Evolutionary conservation across 2,113 vertebrate genomes (phyloP), one percentile per base, ranked within the genome.

Genomic region (Speoplatyrhinus poulsoni): DNA sequence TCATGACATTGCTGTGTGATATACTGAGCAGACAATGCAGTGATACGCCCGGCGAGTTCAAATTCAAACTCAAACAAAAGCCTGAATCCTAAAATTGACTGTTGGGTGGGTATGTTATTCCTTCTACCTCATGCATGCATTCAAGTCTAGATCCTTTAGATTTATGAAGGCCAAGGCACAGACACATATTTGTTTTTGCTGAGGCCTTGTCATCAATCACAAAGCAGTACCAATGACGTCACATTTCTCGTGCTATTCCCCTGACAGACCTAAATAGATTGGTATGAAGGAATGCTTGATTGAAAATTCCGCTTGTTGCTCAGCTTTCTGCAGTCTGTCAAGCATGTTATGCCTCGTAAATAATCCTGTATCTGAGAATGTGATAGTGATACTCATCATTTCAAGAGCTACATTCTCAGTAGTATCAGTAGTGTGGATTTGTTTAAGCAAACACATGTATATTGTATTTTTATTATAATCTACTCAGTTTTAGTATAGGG

Each of bases 211-310:
- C 80, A 88, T 89, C 82, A 87, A 85, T 90, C 84, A 85, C 70
- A 75, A 77, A 85, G 76, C 67, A 87, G 74, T 66, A 72, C 72
- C 85, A 89, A 90, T 85, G 85, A 85, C 80, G 36, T 82, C 67
- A 73, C 78, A 73, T 84, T 82, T 83, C 65, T 80, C 71, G 72
- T 85, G 84, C 72, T 82, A 70, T 83, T 47, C 55, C 7, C 10
- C 77, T 80, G 77, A 83, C 77, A 83, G 65, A 75, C 56, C 83
- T 47, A 83, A 76, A 87, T 65, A 78, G 75, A 88, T 76, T 78
- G 80, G 36, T 41, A 41, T 5, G 6, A 41, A 41, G 36, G 36
- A 41, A 41, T 41, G 36, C 36, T 41, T 41, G 36, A 41, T 8
- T 41, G 36, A 41, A 41, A 6, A 41, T 41, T 6, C 36, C 36